Evolutionary conservation across 2,113 vertebrate species (phyloP).

Genomic region (Coregonus clupeaformis): DNA sequence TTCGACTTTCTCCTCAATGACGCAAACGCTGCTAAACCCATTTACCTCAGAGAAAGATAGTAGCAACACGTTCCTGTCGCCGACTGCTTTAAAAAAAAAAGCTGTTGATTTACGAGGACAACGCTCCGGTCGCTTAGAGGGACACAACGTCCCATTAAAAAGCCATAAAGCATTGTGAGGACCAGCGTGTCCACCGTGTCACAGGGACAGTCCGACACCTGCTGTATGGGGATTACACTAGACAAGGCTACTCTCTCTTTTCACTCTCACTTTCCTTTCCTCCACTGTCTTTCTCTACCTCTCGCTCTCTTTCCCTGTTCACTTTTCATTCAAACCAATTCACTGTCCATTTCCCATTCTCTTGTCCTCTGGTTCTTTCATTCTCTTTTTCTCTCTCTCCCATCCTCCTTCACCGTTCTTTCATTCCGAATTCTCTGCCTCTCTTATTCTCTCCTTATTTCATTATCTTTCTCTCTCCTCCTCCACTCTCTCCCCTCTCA

Average conservation of each 20-base stretch:
- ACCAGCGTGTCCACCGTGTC: not conserved
- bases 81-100: not conserved
- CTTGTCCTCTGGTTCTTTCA: not conserved
- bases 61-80: not conserved
- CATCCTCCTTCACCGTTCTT: too few species aligned
- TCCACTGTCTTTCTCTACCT: not conserved
- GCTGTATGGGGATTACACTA: not conserved
- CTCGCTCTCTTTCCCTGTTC: too few species aligned
- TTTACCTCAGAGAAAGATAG: not conserved
- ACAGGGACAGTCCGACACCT: not conserved
- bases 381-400: not conserved
- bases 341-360: not conserved
- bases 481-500: not conserved
- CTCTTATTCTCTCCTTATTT: not conserved
- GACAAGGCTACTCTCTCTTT: not conserved
- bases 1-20: not conserved
- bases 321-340: too few species aligned
- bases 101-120: not conserved
- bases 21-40: not conserved
- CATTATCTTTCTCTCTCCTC: not conserved
- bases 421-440: not conserved
- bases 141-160: constrained; percentile 5
- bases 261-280: not conserved
- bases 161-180: not conserved
- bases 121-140: not conserved